Evolutionary conservation across 2,113 vertebrate species (phyloP).

Genomic region (Mugil cephalus): DNA sequence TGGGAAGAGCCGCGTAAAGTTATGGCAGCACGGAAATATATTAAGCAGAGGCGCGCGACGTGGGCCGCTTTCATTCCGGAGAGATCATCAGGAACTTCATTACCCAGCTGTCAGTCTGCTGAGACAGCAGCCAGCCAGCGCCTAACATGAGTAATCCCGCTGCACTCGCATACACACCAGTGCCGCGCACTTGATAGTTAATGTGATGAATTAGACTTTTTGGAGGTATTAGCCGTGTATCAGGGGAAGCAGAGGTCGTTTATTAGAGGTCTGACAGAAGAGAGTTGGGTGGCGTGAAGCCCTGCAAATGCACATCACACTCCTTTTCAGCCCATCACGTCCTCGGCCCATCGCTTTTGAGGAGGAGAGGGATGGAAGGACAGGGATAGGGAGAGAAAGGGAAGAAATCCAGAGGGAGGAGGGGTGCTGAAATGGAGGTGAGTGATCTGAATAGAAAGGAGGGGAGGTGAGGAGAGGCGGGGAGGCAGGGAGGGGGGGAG

Average conservation of each 20-base stretch:
- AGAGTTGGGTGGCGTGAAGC: constrained; percentile 45
- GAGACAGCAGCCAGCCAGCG: constrained; percentile 39
- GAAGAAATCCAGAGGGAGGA: constrained; percentile 39
- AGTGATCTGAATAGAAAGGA: constrained; percentile 74
- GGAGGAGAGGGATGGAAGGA: constrained; percentile 35
- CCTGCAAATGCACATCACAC: constrained; percentile 51
- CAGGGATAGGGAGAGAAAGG: constrained; percentile 18
- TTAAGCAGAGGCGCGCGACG: constrained; percentile 27
- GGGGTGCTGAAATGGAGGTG: constrained; percentile 53
- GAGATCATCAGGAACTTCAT: constrained; percentile 75
- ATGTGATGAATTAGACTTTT: constrained; percentile 72
- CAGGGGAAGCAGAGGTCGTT: constrained; percentile 61
- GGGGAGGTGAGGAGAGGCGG: constrained; percentile 35
- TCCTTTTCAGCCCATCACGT: constrained; percentile 47
- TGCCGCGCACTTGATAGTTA: constrained; percentile 46
- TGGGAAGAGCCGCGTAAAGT: background rate
- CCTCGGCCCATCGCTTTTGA: constrained; percentile 56
- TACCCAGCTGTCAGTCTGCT: constrained; percentile 75
- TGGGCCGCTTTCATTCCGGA: constrained; percentile 48
- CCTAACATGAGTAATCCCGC: constrained; percentile 48
- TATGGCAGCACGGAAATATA: constrained; percentile 16
- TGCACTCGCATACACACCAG: constrained; percentile 25
- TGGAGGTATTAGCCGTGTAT: constrained; percentile 73
- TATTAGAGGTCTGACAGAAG: constrained; percentile 71
- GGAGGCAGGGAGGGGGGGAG: constrained; percentile 24